Conservation (phyloP, 2,797 vertebrate genomes). For the Vireo griseus region DNA sequence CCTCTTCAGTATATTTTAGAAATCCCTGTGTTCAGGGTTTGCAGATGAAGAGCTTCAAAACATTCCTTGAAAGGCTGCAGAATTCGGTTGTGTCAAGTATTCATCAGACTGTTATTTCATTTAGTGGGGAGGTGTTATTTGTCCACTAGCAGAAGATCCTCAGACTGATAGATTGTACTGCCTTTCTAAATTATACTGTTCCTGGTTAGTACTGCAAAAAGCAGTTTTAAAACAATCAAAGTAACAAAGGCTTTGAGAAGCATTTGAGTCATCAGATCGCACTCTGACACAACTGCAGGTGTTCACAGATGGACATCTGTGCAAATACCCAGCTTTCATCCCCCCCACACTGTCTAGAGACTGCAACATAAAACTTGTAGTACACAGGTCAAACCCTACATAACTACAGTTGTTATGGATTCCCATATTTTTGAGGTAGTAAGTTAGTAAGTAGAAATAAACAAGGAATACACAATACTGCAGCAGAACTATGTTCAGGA, state of each 20-base stretch:
- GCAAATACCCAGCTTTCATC: not conserved
- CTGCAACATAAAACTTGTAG: not conserved
- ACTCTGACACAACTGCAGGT: not conserved
- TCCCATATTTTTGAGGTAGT: not conserved
- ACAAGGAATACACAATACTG: not conserved
- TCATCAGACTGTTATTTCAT: not conserved
- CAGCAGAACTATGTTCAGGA: not conserved
- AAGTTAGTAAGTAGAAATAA: not conserved
- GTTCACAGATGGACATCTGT: not conserved
- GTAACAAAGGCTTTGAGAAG: not conserved
- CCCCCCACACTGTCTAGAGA: fast-evolving
- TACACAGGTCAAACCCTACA: not conserved
- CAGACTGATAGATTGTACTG: not conserved
- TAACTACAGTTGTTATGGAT: not conserved
- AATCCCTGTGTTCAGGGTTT: not conserved
- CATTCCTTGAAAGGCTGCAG: not conserved
- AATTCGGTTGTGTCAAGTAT: not conserved
- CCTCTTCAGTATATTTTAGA: not conserved
- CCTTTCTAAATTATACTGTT: not conserved
- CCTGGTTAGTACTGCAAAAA: not conserved
- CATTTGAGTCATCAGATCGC: not conserved
- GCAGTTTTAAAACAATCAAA: not conserved
- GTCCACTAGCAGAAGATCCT: not conserved
- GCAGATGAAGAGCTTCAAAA: not conserved
- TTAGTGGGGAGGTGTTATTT: not conserved